Conservation (phyloP, 2,113 vertebrate genomes). For the Epinephelus fuscoguttatus region DNA sequence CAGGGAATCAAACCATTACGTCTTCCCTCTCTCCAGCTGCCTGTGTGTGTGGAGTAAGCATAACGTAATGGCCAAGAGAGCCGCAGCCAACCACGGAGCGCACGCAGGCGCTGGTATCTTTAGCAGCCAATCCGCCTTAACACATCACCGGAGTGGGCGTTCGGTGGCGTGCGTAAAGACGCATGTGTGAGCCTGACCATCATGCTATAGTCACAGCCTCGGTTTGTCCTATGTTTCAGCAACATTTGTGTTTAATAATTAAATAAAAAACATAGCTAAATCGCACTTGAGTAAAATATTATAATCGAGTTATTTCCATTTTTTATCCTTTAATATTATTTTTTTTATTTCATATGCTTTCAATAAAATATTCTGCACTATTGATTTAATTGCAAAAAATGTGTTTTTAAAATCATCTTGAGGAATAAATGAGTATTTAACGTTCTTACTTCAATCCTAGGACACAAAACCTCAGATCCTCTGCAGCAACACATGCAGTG, state of each 20-base stretch:
- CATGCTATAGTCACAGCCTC: conserved; percentile 35
- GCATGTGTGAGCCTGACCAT: conserved; percentile 46
- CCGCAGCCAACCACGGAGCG: conserved; percentile 73
- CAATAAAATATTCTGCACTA: not conserved
- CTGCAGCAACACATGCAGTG: not conserved
- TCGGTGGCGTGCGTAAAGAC: conserved; percentile 55
- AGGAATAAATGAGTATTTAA: not conserved
- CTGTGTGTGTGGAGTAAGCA: conserved; percentile 76
- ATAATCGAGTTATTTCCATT: not conserved
- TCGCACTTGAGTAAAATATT: not conserved
- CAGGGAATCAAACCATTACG: conserved; percentile 85
- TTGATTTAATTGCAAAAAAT: conserved; percentile 7
- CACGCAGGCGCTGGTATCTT: conserved; percentile 64
- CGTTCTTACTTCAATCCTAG: not conserved
- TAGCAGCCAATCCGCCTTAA: conserved; percentile 78
- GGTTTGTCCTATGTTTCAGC: not conserved
- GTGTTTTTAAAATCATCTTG: not conserved
- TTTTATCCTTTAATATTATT: not conserved
- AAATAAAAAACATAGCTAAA: not conserved
- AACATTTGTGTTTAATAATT: not conserved
- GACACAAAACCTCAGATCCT: not conserved
- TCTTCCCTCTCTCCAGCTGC: conserved; percentile 82
- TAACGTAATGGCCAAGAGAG: conserved; percentile 80
- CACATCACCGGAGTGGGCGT: conserved; percentile 61
- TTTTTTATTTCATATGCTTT: too few species aligned